Base-by-base conservation (phyloP, 2,888 invertebrate species). In the Erynnis tages region DNA sequence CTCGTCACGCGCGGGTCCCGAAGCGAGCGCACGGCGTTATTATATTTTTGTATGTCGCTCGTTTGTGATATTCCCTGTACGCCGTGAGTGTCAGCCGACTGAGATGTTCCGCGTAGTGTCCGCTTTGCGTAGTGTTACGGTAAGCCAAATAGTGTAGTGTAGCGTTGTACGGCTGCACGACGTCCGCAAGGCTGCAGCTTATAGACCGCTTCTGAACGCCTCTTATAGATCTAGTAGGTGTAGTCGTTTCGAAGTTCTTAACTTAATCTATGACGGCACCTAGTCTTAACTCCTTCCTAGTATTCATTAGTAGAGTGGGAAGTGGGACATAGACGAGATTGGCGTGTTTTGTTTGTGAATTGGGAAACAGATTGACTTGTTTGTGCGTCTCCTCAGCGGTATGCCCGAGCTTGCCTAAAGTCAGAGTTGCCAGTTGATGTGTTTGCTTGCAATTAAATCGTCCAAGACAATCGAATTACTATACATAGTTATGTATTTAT, bases 141-240 rank as follows among this genome's bases (percentile, higher is more conserved):
- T 72, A 72, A 76, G 79, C 79, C 78, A 73, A 78, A 76, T 78
- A 76, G 76, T 70, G 72, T 74, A 67, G 76, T 76, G 74, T 76
- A 77, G 75, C 75, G 61, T 67, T 71, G 61, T 66, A 50, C 17
- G 25, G 43, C 61, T 64, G 66, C 58, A 59, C 56, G 57, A 61
- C 66, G 67, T 72, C 75, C 70, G 73, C 73, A 70, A 72, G 82
- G 84, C 85, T 84, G 84, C 87, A 82, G 87, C 88, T 84, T 78
- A 54, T 49, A 44, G 50, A 37, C 44, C 50, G 50, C 50, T 52
- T 52, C 29, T 37, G 44, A 44, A 44, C 50, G 50, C 50, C 50
- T 43, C 41, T 32, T 62, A 65, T 78, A 71, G 69, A 75, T 71
- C 70, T 71, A 66, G 49, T 57, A 57, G 59, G 55, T 47, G 46